Evolutionary conservation across 2,888 invertebrate genomes (phyloP).

Genomic region (Cordilura impudica): DNA sequence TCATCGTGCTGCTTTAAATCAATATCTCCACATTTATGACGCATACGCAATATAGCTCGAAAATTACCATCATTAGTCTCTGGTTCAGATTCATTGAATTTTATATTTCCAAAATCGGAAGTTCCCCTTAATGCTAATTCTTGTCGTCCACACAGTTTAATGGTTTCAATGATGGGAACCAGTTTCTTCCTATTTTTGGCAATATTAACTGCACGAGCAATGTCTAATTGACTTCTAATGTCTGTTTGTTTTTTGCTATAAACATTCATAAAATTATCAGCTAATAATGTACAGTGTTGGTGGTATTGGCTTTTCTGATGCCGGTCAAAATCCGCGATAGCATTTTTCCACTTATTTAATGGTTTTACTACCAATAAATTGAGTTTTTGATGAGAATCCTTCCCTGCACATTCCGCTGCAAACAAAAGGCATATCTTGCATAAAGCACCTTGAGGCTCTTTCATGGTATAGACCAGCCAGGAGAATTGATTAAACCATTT

Average conservation of each 20-base stretch:
- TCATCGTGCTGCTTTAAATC: too few relatives aligned
- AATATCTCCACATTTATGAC: too few relatives aligned
- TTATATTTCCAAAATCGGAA: constrained; percentile 2
- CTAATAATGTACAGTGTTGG: neutral
- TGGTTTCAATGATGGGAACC: constrained; percentile 17
- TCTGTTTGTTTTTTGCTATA: constrained; percentile 5
- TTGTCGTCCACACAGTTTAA: constrained; percentile 26
- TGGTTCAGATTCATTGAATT: constrained; percentile 3
- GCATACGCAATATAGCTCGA: too few relatives aligned
- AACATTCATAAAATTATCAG: neutral
- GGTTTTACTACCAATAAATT: constrained; percentile 12
- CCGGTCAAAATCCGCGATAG: constrained; percentile 9
- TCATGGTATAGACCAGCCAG: too few relatives aligned
- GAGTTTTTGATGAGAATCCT: too few relatives aligned
- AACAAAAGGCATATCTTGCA: too few relatives aligned
- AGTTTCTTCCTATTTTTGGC: constrained; percentile 8
- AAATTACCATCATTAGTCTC: constrained; percentile 3
- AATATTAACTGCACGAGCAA: constrained; percentile 1
- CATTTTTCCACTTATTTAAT: constrained; percentile 26
- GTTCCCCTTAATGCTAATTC: constrained; percentile 8
- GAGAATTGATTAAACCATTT: too few relatives aligned
- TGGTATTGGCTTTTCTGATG: neutral
- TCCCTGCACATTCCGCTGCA: too few relatives aligned
- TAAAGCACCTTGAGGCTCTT: too few relatives aligned
- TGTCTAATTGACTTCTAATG: neutral